phyloP scores from a whole-genome alignment of 2,888 invertebrate genomes.

The Nephrotoma flavescens region DNA sequence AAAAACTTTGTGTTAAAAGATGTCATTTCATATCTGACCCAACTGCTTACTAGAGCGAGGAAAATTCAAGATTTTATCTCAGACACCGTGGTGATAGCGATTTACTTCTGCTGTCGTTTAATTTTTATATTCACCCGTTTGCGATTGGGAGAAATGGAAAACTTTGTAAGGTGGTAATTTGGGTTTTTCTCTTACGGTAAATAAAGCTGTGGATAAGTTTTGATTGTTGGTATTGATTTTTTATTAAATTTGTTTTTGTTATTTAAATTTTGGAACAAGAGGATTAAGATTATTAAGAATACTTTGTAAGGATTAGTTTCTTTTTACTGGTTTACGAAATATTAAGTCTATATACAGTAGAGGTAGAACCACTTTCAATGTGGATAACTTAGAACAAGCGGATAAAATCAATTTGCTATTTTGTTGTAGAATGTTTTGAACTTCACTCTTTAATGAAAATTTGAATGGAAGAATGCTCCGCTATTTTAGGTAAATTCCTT shows the following conservation, averaged over 20 bases:
- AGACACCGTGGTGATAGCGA: background rate
- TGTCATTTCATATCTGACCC: background rate
- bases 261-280: background rate
- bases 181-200: background rate
- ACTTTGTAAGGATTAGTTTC: background rate
- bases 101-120: background rate
- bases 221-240: background rate
- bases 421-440: too few species aligned
- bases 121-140: too few species aligned
- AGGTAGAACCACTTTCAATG: too few species aligned
- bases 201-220: background rate
- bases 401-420: too few species aligned
- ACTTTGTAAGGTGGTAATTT: background rate
- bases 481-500: too few species aligned
- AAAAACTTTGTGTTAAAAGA: background rate
- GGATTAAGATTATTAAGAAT: background rate
- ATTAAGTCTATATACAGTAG: too few species aligned
- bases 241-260: background rate
- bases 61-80: background rate
- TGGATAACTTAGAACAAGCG: too few species aligned
- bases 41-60: background rate
- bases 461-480: too few species aligned
- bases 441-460: too few species aligned
- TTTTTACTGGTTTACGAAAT: too few species aligned
- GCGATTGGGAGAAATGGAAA: background rate